Conservation (phyloP, 2,113 vertebrate genomes). For the Trogon surrucura region DNA sequence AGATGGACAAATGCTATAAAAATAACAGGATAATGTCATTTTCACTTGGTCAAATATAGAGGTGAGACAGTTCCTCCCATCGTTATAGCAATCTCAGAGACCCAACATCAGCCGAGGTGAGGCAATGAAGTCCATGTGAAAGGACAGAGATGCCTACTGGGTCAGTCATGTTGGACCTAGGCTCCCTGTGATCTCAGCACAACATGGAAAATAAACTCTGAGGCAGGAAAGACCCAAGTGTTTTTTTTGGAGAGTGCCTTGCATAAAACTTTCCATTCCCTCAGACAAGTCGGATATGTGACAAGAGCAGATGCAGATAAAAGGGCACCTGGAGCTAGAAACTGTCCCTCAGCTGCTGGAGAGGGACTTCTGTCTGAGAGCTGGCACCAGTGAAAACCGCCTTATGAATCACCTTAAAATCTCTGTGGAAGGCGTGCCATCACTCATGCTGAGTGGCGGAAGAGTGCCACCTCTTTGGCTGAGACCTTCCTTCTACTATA, state of each 20-base stretch:
- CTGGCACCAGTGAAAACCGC: too few relatives aligned
- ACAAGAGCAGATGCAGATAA: background rate
- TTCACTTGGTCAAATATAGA: background rate
- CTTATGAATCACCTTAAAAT: too few relatives aligned
- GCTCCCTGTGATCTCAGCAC: background rate
- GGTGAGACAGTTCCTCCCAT: background rate
- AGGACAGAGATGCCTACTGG: background rate
- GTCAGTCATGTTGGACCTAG: rapidly evolving
- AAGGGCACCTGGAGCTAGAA: background rate
- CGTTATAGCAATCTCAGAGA: background rate
- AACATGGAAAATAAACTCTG: background rate
- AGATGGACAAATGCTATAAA: background rate
- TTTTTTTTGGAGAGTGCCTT: background rate
- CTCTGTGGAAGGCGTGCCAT: too few relatives aligned
- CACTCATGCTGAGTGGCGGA: too few relatives aligned
- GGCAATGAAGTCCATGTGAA: background rate
- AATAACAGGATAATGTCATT: background rate
- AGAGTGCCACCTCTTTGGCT: background rate
- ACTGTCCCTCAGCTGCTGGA: background rate
- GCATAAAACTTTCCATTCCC: background rate
- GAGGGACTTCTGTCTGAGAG: background rate
- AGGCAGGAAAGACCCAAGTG: background rate
- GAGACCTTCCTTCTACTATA: background rate
- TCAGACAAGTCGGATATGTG: background rate
- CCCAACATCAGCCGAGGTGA: background rate